phyloP scores from a whole-genome alignment of 2,797 vertebrate species.

The Cossypha caffra region DNA sequence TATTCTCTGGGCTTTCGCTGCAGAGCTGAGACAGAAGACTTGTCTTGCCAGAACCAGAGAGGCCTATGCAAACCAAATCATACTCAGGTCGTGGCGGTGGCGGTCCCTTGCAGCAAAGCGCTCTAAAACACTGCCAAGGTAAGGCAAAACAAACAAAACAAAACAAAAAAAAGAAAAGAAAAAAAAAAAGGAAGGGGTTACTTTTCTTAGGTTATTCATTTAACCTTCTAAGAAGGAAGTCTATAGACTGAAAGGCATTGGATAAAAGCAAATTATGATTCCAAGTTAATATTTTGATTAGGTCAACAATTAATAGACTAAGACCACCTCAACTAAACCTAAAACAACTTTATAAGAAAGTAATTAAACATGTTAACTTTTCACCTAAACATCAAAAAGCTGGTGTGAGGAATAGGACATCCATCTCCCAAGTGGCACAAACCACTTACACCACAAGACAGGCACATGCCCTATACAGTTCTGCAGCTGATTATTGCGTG shows the following conservation, averaged over 20 bases:
- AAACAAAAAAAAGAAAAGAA: not conserved
- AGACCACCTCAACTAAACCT: not conserved
- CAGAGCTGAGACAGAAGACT: conserved; percentile 93
- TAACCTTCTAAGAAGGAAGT: not conserved
- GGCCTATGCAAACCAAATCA: conserved; percentile 97
- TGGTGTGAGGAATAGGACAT: not conserved
- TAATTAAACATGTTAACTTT: not conserved
- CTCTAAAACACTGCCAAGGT: conserved; percentile 91
- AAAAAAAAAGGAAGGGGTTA: not conserved
- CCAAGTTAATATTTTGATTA: not conserved
- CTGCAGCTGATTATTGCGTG: not conserved
- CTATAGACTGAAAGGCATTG: not conserved
- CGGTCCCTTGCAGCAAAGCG: conserved; percentile 97
- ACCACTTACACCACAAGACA: fast-evolving
- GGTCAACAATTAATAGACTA: not conserved
- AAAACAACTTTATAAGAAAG: not conserved
- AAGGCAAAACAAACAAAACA: not conserved
- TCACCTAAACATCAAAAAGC: not conserved
- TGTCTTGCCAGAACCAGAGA: conserved; percentile 94
- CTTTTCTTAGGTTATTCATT: not conserved
- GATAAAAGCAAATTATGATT: not conserved
- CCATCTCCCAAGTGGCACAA: not conserved
- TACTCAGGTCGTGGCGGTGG: conserved; percentile 93
- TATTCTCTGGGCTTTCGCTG: conserved; percentile 87
- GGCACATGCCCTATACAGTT: fast-evolving